Evolutionary conservation across 2,113 vertebrate species (phyloP).

Genomic region (Tautogolabrus adspersus): DNA sequence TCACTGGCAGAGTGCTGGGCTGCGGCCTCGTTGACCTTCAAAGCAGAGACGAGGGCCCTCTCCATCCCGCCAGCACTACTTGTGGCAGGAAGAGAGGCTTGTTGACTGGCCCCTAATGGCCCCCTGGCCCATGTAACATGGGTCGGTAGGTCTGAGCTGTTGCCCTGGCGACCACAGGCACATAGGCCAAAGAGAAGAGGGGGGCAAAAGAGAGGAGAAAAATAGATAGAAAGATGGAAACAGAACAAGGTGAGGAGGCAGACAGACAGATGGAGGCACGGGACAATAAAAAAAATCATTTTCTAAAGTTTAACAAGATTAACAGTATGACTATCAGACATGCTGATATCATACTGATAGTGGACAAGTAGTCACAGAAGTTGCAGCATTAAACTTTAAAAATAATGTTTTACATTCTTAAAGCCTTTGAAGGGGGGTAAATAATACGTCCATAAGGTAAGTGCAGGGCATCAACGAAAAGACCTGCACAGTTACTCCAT

Average conservation of each 20-base stretch:
- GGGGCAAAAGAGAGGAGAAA: slow-evolving; percentile 1
- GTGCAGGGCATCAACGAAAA: too few relatives aligned
- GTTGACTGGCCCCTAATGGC: slow-evolving; percentile 82
- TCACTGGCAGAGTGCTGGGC: slow-evolving; percentile 73
- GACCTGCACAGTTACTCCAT: too few relatives aligned
- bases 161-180: slow-evolving; percentile 72
- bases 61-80: slow-evolving; percentile 78
- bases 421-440: too few relatives aligned
- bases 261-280: not conserved
- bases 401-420: too few relatives aligned
- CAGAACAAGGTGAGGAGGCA: slow-evolving; percentile 42
- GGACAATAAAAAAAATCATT: slow-evolving; percentile 18
- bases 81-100: slow-evolving; percentile 83
- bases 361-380: too few relatives aligned
- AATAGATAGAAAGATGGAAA: slow-evolving; percentile 28
- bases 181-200: slow-evolving; percentile 49
- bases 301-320: not conserved
- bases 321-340: not conserved
- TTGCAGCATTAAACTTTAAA: too few relatives aligned
- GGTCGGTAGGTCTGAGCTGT: slow-evolving; percentile 74
- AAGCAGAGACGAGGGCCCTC: slow-evolving; percentile 78
- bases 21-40: slow-evolving; percentile 82
- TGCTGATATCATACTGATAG: not conserved
- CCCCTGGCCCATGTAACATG: slow-evolving; percentile 75
- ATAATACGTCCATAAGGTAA: too few relatives aligned